Base-by-base conservation (phyloP, 2,113 vertebrate genomes). In the Chloropsis hardwickii region DNA sequence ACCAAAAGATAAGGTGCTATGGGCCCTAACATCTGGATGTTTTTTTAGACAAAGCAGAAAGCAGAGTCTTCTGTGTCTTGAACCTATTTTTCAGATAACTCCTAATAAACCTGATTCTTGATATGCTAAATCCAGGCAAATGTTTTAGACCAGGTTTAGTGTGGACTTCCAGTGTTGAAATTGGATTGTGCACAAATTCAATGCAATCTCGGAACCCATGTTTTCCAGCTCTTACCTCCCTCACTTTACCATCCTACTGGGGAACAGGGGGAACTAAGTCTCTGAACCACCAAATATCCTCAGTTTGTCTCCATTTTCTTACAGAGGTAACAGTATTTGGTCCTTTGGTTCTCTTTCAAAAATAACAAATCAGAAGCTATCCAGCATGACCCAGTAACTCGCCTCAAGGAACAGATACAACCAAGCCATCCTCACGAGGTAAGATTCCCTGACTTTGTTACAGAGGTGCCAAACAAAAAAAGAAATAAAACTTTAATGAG, bases 181-280 rank as follows among this genome's bases (percentile, higher is more conserved):
- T 5, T 28, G 17, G 11, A 44, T 16, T 66, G 61, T 33, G 9
- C 0, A 0, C 16, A 73, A 80, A 69, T 50, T 54, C 2, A 1
- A 13, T n/a, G 11, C 22, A 33, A 53, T 33, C n/a, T 42, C 61
- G 80, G 40, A 79, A 70, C 2, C 2, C 16, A 47, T 62, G 37
- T 53, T 48, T 76, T 83, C 74, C 45, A 81, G 12, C 47, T 81
- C 50, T 27, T 29, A 67, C 4, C 10, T 65, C 31, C 31, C 17
- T 64, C 53, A 28, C 20, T 60, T 69, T 31, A 77, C 23, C 23
- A 60, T 42, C 8, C 37, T 53, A 5, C 14, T 54, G 14, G 70
- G 24, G 22, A 74, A 65, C 1, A 6, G 28, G 33, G 18, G 4
- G 18, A 80, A 69, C 15, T 42, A 72, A 56, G 28, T 23, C 37